Evolutionary conservation across 92 coral and sea anemone species (phyloP).

Genomic region (Scolanthus callimorphus): DNA sequence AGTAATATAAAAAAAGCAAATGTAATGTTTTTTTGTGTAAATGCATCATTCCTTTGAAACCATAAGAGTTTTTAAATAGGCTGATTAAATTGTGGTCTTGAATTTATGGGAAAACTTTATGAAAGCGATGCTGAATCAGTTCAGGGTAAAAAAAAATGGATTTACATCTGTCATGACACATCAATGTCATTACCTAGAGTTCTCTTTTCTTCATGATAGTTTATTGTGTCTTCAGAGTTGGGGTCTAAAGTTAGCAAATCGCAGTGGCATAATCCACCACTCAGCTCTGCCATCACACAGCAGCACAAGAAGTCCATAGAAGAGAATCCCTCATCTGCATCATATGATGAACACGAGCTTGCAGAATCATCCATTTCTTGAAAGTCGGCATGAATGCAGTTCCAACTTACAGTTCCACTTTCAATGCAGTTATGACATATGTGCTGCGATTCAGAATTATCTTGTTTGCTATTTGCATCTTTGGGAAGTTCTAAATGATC

Average conservation of each 20-base stretch:
- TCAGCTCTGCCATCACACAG: background rate
- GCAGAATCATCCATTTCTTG: background rate
- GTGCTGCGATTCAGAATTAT: background rate
- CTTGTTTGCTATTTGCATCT: background rate
- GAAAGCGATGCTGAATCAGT: no score
- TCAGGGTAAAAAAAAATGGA: no score
- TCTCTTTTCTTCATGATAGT: no score
- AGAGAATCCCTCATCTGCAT: slow-evolving; percentile 1
- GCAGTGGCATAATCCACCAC: background rate
- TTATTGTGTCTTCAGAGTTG: no score
- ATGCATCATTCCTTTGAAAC: no score
- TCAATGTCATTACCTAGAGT: no score
- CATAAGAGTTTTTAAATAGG: no score
- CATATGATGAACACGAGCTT: background rate
- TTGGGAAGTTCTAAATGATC: background rate
- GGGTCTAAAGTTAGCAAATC: background rate
- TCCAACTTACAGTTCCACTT: background rate
- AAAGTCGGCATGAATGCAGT: background rate
- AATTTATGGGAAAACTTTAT: no score
- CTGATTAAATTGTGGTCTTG: no score
- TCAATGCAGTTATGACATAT: background rate
- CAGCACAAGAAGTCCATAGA: background rate
- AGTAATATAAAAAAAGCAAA: no score
- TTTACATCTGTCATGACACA: no score
- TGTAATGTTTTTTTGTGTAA: no score